Base-by-base conservation (phyloP, 2,113 vertebrate species). In the Mesocricetus auratus region DNA sequence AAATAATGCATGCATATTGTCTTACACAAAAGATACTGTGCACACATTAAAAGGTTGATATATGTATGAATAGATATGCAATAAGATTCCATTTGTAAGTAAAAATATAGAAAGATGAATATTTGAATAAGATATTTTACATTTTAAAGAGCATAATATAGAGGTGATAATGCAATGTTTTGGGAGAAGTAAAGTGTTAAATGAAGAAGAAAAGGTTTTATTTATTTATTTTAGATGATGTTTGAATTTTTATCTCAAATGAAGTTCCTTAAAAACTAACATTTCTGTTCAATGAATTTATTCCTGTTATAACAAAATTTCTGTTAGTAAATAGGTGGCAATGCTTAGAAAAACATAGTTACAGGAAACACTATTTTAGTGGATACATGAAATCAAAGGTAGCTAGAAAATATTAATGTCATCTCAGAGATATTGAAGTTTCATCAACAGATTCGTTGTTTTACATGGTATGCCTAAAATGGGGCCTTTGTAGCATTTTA, bases 191-290 rank as follows among this genome's bases (percentile, higher is more conserved):
- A 66, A 94, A 89, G 39, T 22, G 0, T 68, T 93, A 3, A n/a
- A 5, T 91, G 22, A 93, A 69, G 60, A 82, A 92, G 19, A 83
- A 92, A 92, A 86, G 0, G 33, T 56, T 81, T 89, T 91, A 53
- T 91, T 66, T 90, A 6, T 88, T 89, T 81, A 60, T 87, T 90
- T 95, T 94, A 93, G 7, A 50, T 66, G 13, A 58, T 62, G 4
- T 12, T 82, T 42, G 31, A 77, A 64, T 86, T 93, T 90, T 58
- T 26, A 79, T 86, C 33, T 93, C 3, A 47, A 24, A 45, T 90
- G 6, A 21, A 7, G 4, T 73, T 79, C 17, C 92, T 92, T 92
- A 68, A 74, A 90, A 79, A 81, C 13, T 2, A 89, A 33, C 4
- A 4, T 90, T 91, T 73, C 17, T 88, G 60, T 75, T 86, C 45